Conservation (phyloP, 2,113 vertebrate genomes). For the Vireo altiloquus region DNA sequence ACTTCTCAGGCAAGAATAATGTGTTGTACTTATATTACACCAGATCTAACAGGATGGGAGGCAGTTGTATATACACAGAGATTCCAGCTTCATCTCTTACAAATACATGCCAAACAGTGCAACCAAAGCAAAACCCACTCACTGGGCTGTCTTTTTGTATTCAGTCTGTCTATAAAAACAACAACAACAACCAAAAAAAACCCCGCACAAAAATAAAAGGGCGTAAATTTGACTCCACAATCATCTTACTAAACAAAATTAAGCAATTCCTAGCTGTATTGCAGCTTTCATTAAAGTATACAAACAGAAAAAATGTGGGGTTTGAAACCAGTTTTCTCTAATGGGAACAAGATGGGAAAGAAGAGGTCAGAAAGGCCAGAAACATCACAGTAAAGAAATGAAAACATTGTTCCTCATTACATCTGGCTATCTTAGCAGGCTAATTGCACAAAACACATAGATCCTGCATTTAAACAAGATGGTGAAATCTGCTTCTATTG, state of each 20-base stretch:
- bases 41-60: neutral
- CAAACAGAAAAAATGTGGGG: neutral
- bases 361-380: neutral
- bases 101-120: neutral
- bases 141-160: neutral
- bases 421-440: neutral
- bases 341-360: neutral
- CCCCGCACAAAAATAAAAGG: accelerated
- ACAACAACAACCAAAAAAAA: neutral
- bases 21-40: neutral
- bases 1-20: neutral
- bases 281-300: neutral
- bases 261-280: neutral
- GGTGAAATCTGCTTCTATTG: neutral
- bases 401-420: neutral
- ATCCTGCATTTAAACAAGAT: neutral
- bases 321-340: neutral
- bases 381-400: neutral
- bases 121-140: neutral
- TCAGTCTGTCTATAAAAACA: neutral
- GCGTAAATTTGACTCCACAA: neutral
- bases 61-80: neutral
- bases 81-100: neutral
- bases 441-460: neutral
- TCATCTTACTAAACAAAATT: neutral